Evolutionary conservation across 2,888 invertebrate species (phyloP), one percentile per base, ranked within the genome.

Genomic region (Ditula angustiorana): DNA sequence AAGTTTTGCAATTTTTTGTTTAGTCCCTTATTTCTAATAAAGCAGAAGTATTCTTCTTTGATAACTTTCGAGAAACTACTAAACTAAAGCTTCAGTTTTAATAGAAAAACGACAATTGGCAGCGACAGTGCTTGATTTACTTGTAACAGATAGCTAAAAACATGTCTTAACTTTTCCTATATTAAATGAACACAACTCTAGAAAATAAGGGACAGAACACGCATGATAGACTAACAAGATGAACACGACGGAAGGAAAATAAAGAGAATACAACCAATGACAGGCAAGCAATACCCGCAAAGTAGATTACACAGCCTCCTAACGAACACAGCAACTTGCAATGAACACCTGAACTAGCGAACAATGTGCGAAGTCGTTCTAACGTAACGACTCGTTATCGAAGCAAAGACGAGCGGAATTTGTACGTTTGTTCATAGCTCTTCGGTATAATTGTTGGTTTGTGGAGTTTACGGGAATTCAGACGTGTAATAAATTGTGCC

Each of bases 261-360:
- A 26, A 33, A 41, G 47, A 41, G 26, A 56, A 56, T 23, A 24
- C 13, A 30, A 26, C 46, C 63, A 16, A 57, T 57, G 35, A 33
- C 52, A 61, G 30, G 52, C 44, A 23, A 53, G 52, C 52, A 59
- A 52, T 67, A 56, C 66, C 75, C 77, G 68, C 76, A 73, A 73
- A 76, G 73, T 72, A 78, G 79, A 81, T 81, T 79, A 79, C 73
- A 74, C 78, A 80, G 78, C 79, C 69, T 67, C 52, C 68, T 71
- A 71, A 72, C 70, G 70, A 71, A 72, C 68, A 61, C n/a, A 37
- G 16, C 59, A 72, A 71, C 66, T 72, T 67, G 59, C 75, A 73
- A 73, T 70, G 73, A 75, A 73, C 73, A 73, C 73, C 75, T 70
- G 71, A 61, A 68, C 69, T 49, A 47, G 53, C 58, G 55, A 66